These are phyloP conservation scores for Catotricha subobsoleta DNA, from an alignment of 2,888 invertebrate species.

Conservation along the genomic window DNA sequence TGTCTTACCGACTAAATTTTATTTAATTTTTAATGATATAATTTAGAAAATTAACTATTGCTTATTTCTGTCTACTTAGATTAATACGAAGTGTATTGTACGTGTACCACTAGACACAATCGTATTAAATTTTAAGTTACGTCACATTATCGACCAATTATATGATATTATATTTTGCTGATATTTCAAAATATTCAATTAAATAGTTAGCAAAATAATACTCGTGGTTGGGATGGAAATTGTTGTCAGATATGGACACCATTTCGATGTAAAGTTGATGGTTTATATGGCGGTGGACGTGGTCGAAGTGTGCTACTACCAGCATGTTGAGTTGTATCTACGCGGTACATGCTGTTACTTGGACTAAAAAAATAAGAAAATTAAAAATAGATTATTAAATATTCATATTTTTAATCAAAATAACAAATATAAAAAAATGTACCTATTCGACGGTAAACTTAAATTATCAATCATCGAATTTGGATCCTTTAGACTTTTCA, in stretches of 20 bases:
- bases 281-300: constrained; percentile 28
- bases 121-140: too few relatives aligned
- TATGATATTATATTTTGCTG: too few relatives aligned
- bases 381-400: not conserved
- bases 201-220: constrained; percentile 30
- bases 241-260: constrained; percentile 29
- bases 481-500: constrained; percentile 38
- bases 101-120: too few relatives aligned
- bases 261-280: constrained; percentile 19
- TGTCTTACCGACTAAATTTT: too few relatives aligned
- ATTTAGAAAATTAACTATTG: too few relatives aligned
- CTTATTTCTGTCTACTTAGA: too few relatives aligned
- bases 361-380: constrained; percentile 29
- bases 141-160: too few relatives aligned
- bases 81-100: too few relatives aligned
- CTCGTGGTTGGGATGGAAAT: constrained; percentile 18
- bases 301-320: constrained; percentile 25
- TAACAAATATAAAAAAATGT: not conserved
- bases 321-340: constrained; percentile 34
- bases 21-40: too few relatives aligned
- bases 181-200: too few relatives aligned
- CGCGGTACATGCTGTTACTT: constrained; percentile 35
- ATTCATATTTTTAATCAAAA: not conserved
- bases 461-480: constrained; percentile 26
- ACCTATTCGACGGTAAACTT: constrained; percentile 28